Base-by-base conservation (phyloP, 2,113 vertebrate species). In the Symphodus melops region DNA sequence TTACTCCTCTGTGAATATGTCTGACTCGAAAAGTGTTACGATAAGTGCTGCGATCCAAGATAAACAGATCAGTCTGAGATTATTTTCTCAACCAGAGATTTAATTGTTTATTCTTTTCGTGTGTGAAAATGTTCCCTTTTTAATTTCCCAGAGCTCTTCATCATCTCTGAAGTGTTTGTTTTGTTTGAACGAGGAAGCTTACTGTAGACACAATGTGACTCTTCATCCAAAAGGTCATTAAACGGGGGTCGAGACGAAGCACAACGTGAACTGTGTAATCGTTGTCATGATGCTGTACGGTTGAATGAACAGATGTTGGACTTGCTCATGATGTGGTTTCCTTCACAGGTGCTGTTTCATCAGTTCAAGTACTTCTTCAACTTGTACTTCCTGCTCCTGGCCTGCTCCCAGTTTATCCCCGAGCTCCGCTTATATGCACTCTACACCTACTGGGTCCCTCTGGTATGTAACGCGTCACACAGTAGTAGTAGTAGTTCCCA, bases 321-420 rank as follows among this genome's bases (percentile, higher is more conserved):
- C 28, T 33, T 33, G 28, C 4, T 33, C 28, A 33, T 33, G 4
- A 33, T 33, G 28, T 33, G 6, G 36, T 77, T 71, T 25, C 85
- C 37, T 87, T 81, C 60, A 1, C 70, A 99, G 98, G 97, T 99
- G 65, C 92, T 99, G 75, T 99, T 95, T 70, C 97, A 99, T 92
- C 97, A 99, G 91, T 99, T 99, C 94, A 98, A 98, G 83, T 99
- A 99, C 91, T 99, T 99, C 93, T 98, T 97, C 95, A 99, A 99
- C 89, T 93, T 99, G 77, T 99, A 99, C 79, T 99, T 99, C 84
- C 88, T 99, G 79, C 95, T 99, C 2, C 82, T 99, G 84, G 97
- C 97, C 90, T 98, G 98, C 93, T 99, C 98, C 57, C 98, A 99
- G 57, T 99, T 99, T 81, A 95, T 99, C 0, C 94, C 96, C 0